Evolutionary conservation across 2,113 vertebrate species (phyloP), one percentile per base, ranked within the genome.

Genomic region (Pelusios castaneus): DNA sequence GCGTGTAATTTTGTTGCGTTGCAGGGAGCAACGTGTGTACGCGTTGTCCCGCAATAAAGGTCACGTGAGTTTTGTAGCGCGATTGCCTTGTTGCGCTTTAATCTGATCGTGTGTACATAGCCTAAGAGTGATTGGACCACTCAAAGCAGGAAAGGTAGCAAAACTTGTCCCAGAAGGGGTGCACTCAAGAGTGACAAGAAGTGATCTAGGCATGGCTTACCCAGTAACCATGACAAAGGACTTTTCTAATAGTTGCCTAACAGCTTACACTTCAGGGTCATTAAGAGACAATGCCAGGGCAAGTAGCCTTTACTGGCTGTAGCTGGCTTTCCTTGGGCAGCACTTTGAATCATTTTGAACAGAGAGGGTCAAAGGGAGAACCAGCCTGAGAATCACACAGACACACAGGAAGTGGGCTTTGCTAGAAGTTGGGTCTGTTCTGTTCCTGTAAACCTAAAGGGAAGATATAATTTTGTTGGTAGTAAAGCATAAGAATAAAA

Each of bases 381-480:
- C 29, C 67, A 87, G 24, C 73, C 22, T 0, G 0, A 41, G 8
- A 47, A 8, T 80, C 3, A 60, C 34, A 34, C 31, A 16, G 51
- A 43, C 8, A 60, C 41, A 76, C 13, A 45, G 73, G 41, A 75
- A 86, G 89, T 79, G 85, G 3, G 45, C 55, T 94, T 80, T 34
- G 41, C 17, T 38, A 24, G 21, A 14, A 56, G 84, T 90, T 82
- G 25, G 1, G 67, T 81, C 6, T 1, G 1, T 78, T 80, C 2
- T 87, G 8, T 77, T 80, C 22, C 5, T 70, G 27, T 19, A 27
- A 47, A 8, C 79, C 29, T 43, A 87, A 52, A 3, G 8, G 58
- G 63, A 52, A 81, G 89, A 10, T 0, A 0, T 89, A 43, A 52
- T 38, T 56, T 56, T 27, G 54, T 38, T 43, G 43, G 24, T 29